Evolutionary conservation across 2,797 vertebrate species (phyloP), one percentile per base, ranked within the genome.

Genomic region (Poeciliopsis gracilis): DNA sequence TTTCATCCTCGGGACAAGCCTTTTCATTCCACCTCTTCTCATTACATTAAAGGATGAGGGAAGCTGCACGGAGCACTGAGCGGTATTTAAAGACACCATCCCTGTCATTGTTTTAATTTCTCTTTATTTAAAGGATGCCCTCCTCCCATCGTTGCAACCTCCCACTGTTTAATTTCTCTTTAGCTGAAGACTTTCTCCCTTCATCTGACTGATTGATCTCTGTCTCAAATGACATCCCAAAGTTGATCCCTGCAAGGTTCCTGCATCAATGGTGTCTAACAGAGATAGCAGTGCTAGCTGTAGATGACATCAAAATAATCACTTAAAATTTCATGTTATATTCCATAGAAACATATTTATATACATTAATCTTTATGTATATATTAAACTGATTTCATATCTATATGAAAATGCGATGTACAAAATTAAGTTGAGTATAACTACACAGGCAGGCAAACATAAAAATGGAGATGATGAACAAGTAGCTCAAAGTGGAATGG

Each of bases 21-120:
- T 92, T 93, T 76, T 93, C 89, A 89, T 90, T 93, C 90, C 79
- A 63, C 88, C 91, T 92, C 91, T 87, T 92, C 90, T 94, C 93
- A 94, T 94, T 93, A 94, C 94, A 94, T 95, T 94, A 95, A 94
- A 95, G 92, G 93, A 94, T 94, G 93, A 95, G 90, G 85, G 84
- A 87, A 75, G 83, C 83, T 28, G 87, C 86, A 79, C 84, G 75
- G 90, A 82, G 78, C 66, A 81, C 82, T 90, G 89, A 91, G 90
- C 91, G 89, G 92, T 94, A 92, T 95, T 95, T 94, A 94, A 94
- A 94, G 94, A 94, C 88, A 95, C 86, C 84, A 84, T 89, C 81
- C 88, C 77, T 86, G 90, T 93, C 92, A 93, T 92, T 89, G 89
- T 84, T 92, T 91, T 93, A 92, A 94, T 94, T 94, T 93, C 88